A percentile compares a stretch with the other conserved stretches of the same genome.
These are phyloP conservation scores for Craterocephalus amniculus DNA, from an alignment of 2,797 vertebrate species.

Conservation along the genomic window DNA sequence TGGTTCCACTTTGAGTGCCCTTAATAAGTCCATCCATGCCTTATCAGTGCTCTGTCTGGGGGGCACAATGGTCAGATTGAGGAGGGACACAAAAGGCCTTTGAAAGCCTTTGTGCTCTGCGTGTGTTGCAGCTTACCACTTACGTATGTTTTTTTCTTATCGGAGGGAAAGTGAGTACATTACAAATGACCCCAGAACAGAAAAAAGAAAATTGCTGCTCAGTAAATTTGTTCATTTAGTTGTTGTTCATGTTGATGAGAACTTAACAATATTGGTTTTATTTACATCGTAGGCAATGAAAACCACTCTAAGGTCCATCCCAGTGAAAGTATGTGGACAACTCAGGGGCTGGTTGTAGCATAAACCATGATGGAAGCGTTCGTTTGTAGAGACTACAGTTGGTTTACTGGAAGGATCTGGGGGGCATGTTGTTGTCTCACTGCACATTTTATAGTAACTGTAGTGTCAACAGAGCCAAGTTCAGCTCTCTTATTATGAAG, in stretches of 20 bases:
- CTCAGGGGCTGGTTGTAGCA: neutral
- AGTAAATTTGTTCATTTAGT: constrained; percentile 22
- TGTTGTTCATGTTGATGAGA: constrained; percentile 10
- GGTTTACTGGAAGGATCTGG: neutral
- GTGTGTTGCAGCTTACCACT: constrained; percentile 62
- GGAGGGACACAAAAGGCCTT: constrained; percentile 75
- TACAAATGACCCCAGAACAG: constrained; percentile 46
- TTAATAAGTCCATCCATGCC: constrained; percentile 78
- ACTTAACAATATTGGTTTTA: constrained; percentile 10
- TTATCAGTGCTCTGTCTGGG: constrained; percentile 75
- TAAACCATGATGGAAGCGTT: neutral
- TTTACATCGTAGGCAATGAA: neutral
- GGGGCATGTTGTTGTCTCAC: neutral
- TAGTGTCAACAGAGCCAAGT: no score
- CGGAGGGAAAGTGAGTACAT: constrained; percentile 54
- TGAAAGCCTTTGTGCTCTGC: constrained; percentile 71
- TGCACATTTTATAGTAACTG: no score
- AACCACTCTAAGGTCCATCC: neutral
- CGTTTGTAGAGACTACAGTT: neutral
- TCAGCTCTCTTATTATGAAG: no score
- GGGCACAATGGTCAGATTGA: constrained; percentile 80
- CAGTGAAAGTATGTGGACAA: neutral
- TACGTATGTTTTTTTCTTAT: constrained; percentile 62
- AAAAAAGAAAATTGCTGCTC: constrained; percentile 14
- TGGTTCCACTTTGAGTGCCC: constrained; percentile 67